Conservation (phyloP, 1,140 invertebrate species). For the Rhysida immarginata region DNA sequence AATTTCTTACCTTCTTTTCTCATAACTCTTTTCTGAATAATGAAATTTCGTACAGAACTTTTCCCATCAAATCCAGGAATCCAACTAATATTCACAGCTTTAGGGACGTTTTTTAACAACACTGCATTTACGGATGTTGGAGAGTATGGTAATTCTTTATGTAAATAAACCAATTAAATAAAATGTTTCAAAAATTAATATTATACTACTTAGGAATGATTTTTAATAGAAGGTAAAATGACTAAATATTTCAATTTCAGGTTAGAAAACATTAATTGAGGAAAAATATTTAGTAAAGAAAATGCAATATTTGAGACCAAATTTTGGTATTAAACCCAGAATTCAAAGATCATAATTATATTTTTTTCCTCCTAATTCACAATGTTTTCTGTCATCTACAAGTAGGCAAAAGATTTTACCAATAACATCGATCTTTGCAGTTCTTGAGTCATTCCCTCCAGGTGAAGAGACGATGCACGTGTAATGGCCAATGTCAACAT, state of each 20-base stretch:
- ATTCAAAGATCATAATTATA: too few relatives aligned
- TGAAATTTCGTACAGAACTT: conserved; percentile 82
- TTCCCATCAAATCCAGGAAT: conserved; percentile 92
- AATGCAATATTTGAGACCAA: too few relatives aligned
- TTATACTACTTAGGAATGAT: too few relatives aligned
- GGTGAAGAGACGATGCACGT: conserved; percentile 48
- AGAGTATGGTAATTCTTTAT: conserved; percentile 70
- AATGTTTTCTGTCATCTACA: too few relatives aligned
- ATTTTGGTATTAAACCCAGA: too few relatives aligned
- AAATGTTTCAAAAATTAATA: too few relatives aligned
- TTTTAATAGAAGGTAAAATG: too few relatives aligned
- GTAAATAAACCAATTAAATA: too few relatives aligned
- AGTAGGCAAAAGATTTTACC: conserved; percentile 13
- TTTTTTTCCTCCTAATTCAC: too few relatives aligned
- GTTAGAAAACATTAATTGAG: too few relatives aligned
- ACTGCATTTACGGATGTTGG: conserved; percentile 69
- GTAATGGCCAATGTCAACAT: conserved; percentile 35
- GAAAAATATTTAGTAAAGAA: too few relatives aligned
- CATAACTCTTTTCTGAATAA: conserved; percentile 77
- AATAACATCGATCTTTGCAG: conserved; percentile 68
- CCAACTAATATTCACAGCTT: conserved; percentile 78
- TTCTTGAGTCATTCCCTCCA: conserved; percentile 79
- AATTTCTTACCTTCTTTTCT: conserved; percentile 8
- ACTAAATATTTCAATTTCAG: too few relatives aligned
- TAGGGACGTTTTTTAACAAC: conserved; percentile 30